Base-by-base conservation (phyloP, 2,888 invertebrate species). In the Cataglyphis altisquamis region DNA sequence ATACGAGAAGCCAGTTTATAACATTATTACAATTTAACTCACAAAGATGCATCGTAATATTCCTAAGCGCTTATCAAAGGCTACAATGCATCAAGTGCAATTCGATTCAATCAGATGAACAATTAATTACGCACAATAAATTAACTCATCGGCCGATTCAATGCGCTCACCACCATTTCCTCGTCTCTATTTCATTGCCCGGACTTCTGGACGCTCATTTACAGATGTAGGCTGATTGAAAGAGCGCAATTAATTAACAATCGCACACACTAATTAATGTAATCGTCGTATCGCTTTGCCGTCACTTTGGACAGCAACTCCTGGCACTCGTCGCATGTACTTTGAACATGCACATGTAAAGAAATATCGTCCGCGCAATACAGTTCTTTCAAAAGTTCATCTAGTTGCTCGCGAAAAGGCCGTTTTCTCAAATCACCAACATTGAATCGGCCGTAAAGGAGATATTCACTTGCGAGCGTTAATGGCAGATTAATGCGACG, bases 401-500 rank as follows among this genome's bases (percentile, higher is more conserved):
- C 18, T 48, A 18, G 18, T 52, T 45, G 15, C 48, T 1, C 52
- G 39, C 10, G 29, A 62, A 55, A 77, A 67, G 32, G 15, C 10
- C 5, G n/a, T 21, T 74, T 66, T 52, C 25, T 21, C 48, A 39
- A 57, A 57, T 68, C 32, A 45, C 39, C 36, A 45, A n/a, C 3
- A 45, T 57, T 55, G 70, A 25, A 57, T 41, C 29, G 12, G 10
- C 60, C 29, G 12, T 73, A 60, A 77, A 81, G 64, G 18, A 45
- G 36, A n/a, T 60, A 57, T 68, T 68, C 63, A 55, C 55, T 18
- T 60, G 21, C 41, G 52, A 36, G 32, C 72, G 39, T 62, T 87
- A 85, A 88, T 83, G 64, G 84, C 57, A 70, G 83, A 84, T 88
- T 85, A 88, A 88, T 82, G 60, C 64, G 73, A 74, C 48, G 32